Evolutionary conservation across 2,113 vertebrate species (phyloP).

Genomic region (Syrmaticus mikado): DNA sequence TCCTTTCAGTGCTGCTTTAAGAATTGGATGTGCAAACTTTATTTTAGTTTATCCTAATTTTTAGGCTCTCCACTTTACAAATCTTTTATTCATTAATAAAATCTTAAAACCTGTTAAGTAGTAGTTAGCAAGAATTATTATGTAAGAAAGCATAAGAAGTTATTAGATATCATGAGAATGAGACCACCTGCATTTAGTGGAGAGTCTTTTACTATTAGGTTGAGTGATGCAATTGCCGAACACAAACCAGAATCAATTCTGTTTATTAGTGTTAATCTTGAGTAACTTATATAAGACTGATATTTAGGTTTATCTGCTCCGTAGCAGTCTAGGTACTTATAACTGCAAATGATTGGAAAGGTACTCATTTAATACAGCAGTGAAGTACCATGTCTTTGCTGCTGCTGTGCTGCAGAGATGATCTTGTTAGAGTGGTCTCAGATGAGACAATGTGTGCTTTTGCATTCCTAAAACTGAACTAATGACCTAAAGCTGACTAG

Average conservation of each 20-base stretch:
- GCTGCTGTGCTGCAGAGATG: not conserved
- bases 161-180: not conserved
- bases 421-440: not conserved
- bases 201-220: not conserved
- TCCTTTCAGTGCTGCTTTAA: not conserved
- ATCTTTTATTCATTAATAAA: not conserved
- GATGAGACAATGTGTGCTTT: fast-evolving
- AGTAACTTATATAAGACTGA: not conserved
- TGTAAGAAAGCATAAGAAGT: not conserved
- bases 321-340: not conserved
- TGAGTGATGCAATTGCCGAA: not conserved
- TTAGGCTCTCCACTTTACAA: not conserved
- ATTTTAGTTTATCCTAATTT: not conserved
- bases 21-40: not conserved
- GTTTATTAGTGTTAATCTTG: not conserved
- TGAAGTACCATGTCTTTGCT: not conserved
- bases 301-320: not conserved
- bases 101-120: not conserved
- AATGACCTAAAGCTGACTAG: not conserved
- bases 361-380: not conserved
- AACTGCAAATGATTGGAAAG: not conserved
- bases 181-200: not conserved
- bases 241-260: not conserved
- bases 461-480: not conserved
- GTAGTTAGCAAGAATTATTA: not conserved